phyloP scores from a whole-genome alignment of 2,113 vertebrate species.

The Falco punctatus region DNA sequence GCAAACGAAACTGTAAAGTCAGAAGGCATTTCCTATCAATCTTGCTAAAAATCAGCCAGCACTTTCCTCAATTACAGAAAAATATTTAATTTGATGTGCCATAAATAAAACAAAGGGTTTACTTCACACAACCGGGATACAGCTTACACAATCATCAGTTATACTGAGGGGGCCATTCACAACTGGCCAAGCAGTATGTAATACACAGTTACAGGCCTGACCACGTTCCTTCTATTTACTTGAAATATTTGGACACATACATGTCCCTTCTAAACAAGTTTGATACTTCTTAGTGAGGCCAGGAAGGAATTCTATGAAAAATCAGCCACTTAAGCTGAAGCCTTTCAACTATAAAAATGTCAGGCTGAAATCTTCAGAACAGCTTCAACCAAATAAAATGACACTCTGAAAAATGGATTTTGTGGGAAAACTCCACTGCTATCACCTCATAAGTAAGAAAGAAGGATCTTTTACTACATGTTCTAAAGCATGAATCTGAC shows the following conservation, averaged over 20 bases:
- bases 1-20: not conserved
- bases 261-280: not conserved
- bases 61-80: not conserved
- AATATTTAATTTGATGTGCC: not conserved
- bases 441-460: fast-evolving
- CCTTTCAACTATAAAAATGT: not conserved
- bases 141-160: not conserved
- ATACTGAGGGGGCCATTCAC: not conserved
- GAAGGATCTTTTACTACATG: not conserved
- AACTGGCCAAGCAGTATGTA: not conserved
- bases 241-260: not conserved
- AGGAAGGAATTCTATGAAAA: not conserved
- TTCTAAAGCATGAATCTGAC: not conserved
- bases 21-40: not conserved
- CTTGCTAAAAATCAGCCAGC: not conserved
- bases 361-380: not conserved
- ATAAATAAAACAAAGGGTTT: not conserved
- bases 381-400: not conserved
- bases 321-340: not conserved
- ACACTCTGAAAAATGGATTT: not conserved
- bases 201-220: not conserved
- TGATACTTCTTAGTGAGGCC: not conserved
- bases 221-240: not conserved
- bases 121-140: not conserved
- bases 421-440: not conserved